Conservation (phyloP, 1,140 invertebrate genomes). For the Aradophagus sp. region DNA sequence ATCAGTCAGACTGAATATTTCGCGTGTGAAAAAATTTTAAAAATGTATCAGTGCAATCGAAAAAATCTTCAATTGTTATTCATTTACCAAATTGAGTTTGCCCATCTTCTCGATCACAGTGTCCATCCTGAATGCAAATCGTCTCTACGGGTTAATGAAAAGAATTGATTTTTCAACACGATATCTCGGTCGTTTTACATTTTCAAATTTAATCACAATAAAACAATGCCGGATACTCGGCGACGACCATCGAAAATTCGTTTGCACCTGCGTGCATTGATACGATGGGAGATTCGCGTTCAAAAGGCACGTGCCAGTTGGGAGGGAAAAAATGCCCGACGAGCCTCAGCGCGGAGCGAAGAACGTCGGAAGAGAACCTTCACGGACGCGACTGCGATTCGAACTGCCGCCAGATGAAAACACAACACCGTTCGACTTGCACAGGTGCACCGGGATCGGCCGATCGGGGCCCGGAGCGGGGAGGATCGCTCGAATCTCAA, state of each 20-base stretch:
- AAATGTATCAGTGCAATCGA: no score
- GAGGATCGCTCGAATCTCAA: conserved; percentile 64
- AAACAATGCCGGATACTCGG: no score
- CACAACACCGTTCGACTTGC: conserved; percentile 67
- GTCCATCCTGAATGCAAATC: conserved; percentile 62
- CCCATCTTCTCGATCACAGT: conserved; percentile 73
- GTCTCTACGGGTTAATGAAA: no score
- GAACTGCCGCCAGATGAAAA: conserved; percentile 72
- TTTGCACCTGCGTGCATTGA: no score
- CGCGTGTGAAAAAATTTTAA: background rate
- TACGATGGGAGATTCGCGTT: background rate
- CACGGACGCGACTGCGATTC: conserved; percentile 66
- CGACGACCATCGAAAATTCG: no score
- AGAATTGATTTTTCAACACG: no score
- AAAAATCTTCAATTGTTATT: background rate
- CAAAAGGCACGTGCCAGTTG: conserved; percentile 14
- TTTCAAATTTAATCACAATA: no score
- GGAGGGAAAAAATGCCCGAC: conserved; percentile 11
- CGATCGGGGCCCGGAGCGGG: conserved; percentile 62
- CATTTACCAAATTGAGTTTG: conserved; percentile 72
- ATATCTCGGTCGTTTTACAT: no score
- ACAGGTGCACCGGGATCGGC: conserved; percentile 69
- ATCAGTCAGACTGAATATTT: no score
- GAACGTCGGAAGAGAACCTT: conserved; percentile 58
- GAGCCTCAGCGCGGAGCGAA: conserved; percentile 26